Base-by-base conservation (phyloP, 2,888 invertebrate species). In the Timema cristinae region DNA sequence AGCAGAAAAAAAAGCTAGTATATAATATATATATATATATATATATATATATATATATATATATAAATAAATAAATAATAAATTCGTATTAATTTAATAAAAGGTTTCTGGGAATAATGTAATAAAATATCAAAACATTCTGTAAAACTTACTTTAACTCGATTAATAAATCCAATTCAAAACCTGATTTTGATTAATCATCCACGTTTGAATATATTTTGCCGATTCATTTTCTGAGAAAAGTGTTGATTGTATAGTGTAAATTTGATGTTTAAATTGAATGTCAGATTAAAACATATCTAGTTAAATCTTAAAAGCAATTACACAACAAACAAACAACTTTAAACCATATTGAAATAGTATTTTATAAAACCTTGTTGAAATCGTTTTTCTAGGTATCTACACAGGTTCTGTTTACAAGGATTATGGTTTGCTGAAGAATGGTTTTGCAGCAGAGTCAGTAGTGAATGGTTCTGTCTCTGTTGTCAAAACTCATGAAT, bases 391-490 rank as follows among this genome's bases (percentile, higher is more conserved):
- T 83, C 2, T 78, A 91, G 91, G 93, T 61, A 84, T 90, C 68
- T 83, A 89, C 73, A 93, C 93, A 2, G 93, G 93, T 13, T 92
- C 92, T 69, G 89, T 93, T 54, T 93, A 93, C 82, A 91, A 91
- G 84, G 93, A 93, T 80, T 90, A 90, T 79, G 91, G 92, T 32
- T 83, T 93, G 47, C 81, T 90, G 75, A 88, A 90, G 78, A 91
- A 92, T 77, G 93, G 93, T 0, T 92, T 93, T 79, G 92, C 92
- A 0, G 93, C 89, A 0, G 93, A 93, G 81, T 90, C 89, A 80
- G 85, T 92, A 0, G 85, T 86, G 5, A 91, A 92, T 81, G 91
- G 90, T 50, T 90, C 92, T 10, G 92, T 93, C 8, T 82, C 92
- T 71, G 87, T 91, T 13, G 91, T 93, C 50, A 93, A 93, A 81